These are phyloP conservation scores for Babylonia areolata DNA, from an alignment of 1,140 invertebrate genomes.

Conservation along the genomic window DNA sequence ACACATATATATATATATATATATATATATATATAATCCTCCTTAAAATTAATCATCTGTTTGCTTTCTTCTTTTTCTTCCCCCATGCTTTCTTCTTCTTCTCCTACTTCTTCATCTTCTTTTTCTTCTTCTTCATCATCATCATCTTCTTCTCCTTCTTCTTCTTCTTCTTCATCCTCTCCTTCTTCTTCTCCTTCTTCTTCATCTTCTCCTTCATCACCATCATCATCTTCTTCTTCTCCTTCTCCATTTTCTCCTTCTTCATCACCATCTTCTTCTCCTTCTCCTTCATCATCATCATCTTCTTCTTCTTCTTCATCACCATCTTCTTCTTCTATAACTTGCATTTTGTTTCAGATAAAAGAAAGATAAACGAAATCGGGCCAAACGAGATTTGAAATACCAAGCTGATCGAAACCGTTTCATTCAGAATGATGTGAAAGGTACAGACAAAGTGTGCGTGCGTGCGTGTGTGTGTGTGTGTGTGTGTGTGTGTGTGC, in stretches of 20 bases:
- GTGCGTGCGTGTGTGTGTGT: too few relatives aligned
- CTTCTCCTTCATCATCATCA: not conserved
- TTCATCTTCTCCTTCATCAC: not conserved
- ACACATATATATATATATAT: too few relatives aligned
- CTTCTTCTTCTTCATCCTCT: not conserved
- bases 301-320: not conserved
- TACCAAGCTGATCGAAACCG: too few relatives aligned
- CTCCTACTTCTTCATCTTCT: not conserved
- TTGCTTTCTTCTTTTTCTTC: not conserved
- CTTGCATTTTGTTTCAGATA: not conserved
- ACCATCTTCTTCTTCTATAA: not conserved
- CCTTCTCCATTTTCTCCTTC: not conserved
- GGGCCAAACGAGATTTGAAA: too few relatives aligned
- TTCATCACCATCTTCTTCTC: not conserved
- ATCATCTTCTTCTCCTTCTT: not conserved
- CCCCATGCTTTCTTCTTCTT: not conserved
- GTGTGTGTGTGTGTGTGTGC: too few relatives aligned
- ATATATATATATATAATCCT: too few relatives aligned
- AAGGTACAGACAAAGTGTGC: too few relatives aligned
- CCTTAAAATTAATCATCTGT: too few relatives aligned
- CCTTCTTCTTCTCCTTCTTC: not conserved
- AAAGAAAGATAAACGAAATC: too few relatives aligned
- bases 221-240: not conserved
- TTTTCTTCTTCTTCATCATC: not conserved
- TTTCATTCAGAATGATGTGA: too few relatives aligned